Evolutionary conservation across 2,888 invertebrate genomes (phyloP), one percentile per base, ranked within the genome.

Genomic region (Zootermopsis nevadensis): DNA sequence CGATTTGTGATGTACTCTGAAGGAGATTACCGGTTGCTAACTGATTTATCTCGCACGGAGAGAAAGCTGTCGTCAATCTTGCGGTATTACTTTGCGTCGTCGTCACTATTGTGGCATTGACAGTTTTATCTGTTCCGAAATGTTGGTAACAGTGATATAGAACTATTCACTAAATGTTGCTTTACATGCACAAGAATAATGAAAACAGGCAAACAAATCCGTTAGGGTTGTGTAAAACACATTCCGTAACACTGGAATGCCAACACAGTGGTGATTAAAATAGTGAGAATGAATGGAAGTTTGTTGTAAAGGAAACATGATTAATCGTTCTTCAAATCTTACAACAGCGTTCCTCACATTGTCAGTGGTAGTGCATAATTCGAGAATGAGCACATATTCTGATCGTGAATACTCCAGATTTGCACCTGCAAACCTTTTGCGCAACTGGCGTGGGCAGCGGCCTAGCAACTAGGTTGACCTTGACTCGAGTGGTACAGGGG

Each of bases 91-190:
- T 6, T 42, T 74, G 42, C 33, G 31, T 74, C n/a, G n/a, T 19
- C n/a, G 31, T 38, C 38, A 38, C 42, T 38, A 42, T 38, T 74
- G 74, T 74, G 35, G 12, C 35, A 74, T 42, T 74, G 74, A 74
- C 74, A 74, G 74, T 35, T 33, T 72, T 72, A 72, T 72, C 72
- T 72, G 22, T 69, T 31, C 6, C 69, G 10, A 33, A 69, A 69
- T 69, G 69, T 69, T 60, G 10, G 60, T 60, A 60, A 12, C n/a
- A 60, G n/a, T 60, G 60, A 27, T 60, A 60, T 15, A 60, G 60
- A 27, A 60, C 60, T 8, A 2, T 60, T 27, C 60, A 60, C 7
- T n/a, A 60, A 27, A 60, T 60, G 27, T 12, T 2, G 27, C 12
- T 22, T 55, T n/a, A 55, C 22, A 55, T 55, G 22, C 4, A 60